Conservation (phyloP, 2,888 invertebrate genomes). For the Agrotis exclamationis region DNA sequence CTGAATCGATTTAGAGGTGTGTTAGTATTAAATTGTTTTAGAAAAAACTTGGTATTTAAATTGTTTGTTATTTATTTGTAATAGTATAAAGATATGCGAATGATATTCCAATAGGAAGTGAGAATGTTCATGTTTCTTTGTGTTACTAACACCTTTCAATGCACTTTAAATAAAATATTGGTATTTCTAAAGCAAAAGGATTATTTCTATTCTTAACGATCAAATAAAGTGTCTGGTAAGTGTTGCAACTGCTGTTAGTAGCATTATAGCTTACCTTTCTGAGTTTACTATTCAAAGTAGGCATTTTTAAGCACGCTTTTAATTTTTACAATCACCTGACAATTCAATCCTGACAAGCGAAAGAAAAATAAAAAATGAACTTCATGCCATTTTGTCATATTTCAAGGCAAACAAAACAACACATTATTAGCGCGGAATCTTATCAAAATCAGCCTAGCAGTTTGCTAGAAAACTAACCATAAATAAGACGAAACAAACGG, state of each 20-base stretch:
- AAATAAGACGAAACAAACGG: conserved; percentile 39
- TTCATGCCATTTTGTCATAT: conserved; percentile 20
- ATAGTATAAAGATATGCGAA: conserved; percentile 36
- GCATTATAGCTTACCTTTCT: not conserved
- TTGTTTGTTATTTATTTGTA: conserved; percentile 25
- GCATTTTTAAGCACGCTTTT: conserved; percentile 3
- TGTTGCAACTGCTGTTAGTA: conserved; percentile 26
- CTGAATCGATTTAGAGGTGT: conserved; percentile 42
- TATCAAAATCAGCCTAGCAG: conserved; percentile 30
- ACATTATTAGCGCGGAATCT: conserved; percentile 13
- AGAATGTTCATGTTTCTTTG: conserved; percentile 23
- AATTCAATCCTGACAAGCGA: not conserved
- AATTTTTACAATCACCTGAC: not conserved
- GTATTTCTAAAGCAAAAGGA: conserved; percentile 15
- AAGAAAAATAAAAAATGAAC: not conserved
- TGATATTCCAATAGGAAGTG: conserved; percentile 33
- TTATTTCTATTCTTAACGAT: conserved; percentile 34
- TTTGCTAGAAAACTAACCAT: conserved; percentile 34
- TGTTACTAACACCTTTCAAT: conserved; percentile 54
- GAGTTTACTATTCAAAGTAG: conserved; percentile 13
- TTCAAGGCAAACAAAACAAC: conserved; percentile 11
- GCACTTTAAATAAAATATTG: conserved; percentile 45
- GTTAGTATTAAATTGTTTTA: conserved; percentile 2
- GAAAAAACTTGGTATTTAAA: conserved; percentile 40
- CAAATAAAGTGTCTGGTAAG: conserved; percentile 31